Evolutionary conservation across 1,140 invertebrate genomes (phyloP), one percentile per base, ranked within the genome.

Genomic region (Penaeus chinensis): DNA sequence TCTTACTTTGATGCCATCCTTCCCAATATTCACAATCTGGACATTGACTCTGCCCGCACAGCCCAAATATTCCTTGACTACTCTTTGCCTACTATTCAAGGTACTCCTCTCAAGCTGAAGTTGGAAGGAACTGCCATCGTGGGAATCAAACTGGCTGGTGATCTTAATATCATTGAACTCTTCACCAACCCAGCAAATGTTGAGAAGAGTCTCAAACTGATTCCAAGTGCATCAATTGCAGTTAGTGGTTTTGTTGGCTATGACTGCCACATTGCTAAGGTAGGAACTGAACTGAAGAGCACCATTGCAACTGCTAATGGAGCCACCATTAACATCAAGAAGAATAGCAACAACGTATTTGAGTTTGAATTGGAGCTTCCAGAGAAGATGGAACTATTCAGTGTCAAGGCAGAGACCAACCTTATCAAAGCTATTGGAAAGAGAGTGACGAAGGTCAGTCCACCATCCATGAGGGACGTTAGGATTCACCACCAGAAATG

Each of bases 41-140:
- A 82, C 19, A n/a, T 66, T 19, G 60, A 78, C 20, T 42, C 32
- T 19, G 60, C 60, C n/a, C 42, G 80, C 16, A 32, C 69, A n/a
- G 69, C 24, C 24, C 71, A 83, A 22, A n/a, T 87, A 32, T 32
- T 19, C 24, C 13, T 82, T 22, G 86, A 87, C 4, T 82, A 87
- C 42, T 77, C 54, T 74, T 54, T 87, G n/a, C 79, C 80, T 5
- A 87, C 86, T 8, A 82, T 83, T 19, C 86, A 82, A 24, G 86
- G 86, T 20, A 76, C 74, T 3, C 86, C 86, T 11, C 66, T 87
- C 13, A 82, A 82, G 66, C 27, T 87, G 18, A 65, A 62, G 16
- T 11, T 83, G 61, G 71, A 87, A n/a, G 69, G 66, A 54, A 76
- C 81, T 27, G 80, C 71, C 16, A 60, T 87, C 2, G 61, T 42